A percentile compares a stretch with the other conserved stretches of the same genome.
Conservation (phyloP, 2,113 vertebrate genomes). For the Carollia perspicillata region DNA sequence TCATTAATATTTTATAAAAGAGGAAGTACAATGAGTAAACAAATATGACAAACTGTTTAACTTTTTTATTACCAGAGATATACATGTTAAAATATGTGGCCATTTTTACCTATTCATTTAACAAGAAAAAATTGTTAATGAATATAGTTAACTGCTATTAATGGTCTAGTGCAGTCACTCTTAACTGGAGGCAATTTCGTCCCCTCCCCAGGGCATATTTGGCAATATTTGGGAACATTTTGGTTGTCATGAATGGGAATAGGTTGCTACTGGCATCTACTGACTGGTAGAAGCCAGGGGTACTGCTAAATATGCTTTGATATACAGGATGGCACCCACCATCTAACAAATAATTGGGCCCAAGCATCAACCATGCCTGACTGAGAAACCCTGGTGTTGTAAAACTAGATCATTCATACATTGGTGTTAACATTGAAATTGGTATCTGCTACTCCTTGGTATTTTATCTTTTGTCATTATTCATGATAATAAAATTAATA, state of each 20-base stretch:
- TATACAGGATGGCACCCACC: not conserved
- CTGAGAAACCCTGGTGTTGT: not conserved
- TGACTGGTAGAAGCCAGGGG: not conserved
- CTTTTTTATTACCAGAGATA: not conserved
- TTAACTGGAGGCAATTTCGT: not conserved
- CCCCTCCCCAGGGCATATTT: not conserved
- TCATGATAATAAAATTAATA: slow-evolving; percentile 12
- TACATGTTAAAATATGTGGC: not conserved
- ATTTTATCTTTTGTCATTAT: not conserved
- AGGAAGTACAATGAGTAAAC: not conserved
- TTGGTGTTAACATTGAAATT: not conserved
- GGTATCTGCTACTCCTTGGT: not conserved
- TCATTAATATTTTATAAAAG: slow-evolving; percentile 33
- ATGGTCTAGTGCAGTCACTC: not conserved
- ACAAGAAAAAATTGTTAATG: not conserved
- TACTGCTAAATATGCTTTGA: not conserved
- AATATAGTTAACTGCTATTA: not conserved
- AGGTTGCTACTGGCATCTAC: not conserved
- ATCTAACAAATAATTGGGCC: not conserved
- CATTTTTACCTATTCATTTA: not conserved
- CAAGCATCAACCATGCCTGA: not conserved
- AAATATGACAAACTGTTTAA: not conserved
- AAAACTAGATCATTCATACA: not conserved
- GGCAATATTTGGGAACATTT: not conserved
- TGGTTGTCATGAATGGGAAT: not conserved